phyloP scores from a whole-genome alignment of 2,888 invertebrate genomes.

The Euspilapteryx auroguttella region DNA sequence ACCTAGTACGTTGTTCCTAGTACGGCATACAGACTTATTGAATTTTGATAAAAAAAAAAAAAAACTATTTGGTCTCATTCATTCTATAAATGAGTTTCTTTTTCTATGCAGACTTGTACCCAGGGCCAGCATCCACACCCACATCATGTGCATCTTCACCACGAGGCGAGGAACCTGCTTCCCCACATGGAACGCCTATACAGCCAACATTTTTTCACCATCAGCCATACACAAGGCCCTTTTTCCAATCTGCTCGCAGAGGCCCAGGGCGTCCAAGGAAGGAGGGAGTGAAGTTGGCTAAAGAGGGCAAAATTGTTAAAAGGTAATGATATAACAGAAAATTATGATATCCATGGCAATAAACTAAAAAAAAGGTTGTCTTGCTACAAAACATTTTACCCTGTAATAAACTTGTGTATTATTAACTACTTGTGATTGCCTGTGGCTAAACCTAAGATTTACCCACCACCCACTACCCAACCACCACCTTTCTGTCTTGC shows the following conservation, averaged over 20 bases:
- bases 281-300: constrained; percentile 63
- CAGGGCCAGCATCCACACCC: constrained; percentile 68
- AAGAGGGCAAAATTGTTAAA: constrained; percentile 52
- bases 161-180: constrained; percentile 63
- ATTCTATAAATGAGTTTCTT: too few species aligned
- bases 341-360: too few species aligned
- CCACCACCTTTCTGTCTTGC: too few species aligned
- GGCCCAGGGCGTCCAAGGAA: constrained; percentile 81
- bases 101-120: constrained; percentile 42
- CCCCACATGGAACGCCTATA: constrained; percentile 50
- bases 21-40: not conserved
- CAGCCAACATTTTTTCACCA: constrained; percentile 47
- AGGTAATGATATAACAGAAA: constrained; percentile 26
- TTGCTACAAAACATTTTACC: too few species aligned
- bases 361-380: too few species aligned
- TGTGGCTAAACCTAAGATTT: too few species aligned
- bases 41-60: constrained; percentile 1
- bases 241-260: constrained; percentile 62
- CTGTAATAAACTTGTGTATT: too few species aligned
- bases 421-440: too few species aligned
- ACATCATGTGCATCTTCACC: constrained; percentile 67
- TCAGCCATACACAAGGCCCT: constrained; percentile 42
- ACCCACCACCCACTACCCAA: too few species aligned
- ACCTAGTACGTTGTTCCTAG: too few species aligned
- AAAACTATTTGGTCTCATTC: too few species aligned